A percentile compares a stretch with the other conserved stretches of the same genome.
These are phyloP conservation scores for Sarcophaga variegata DNA, from an alignment of 2,888 invertebrate genomes.

Conservation along the genomic window DNA sequence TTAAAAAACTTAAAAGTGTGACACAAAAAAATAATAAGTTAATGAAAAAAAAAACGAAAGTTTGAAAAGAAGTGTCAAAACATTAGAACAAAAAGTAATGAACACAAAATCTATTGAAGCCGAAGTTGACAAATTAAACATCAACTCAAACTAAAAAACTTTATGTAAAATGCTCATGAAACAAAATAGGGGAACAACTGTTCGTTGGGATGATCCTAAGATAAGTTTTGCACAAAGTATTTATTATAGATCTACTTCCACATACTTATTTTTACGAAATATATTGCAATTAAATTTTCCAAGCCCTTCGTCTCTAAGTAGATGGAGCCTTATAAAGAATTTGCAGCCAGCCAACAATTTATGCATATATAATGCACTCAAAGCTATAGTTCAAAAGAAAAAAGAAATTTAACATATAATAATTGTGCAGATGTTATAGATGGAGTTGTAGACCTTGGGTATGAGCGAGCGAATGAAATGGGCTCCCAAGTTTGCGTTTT, in stretches of 20 bases:
- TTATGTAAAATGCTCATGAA: conserved; percentile 7
- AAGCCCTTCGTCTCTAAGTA: background rate
- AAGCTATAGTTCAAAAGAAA: background rate
- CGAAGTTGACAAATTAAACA: conserved; percentile 8
- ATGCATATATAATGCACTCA: conserved; percentile 20
- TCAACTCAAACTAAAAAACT: background rate
- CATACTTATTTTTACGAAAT: conserved; percentile 11
- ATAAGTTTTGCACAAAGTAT: conserved; percentile 7
- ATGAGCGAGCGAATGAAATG: conserved; percentile 6
- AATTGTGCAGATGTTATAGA: background rate
- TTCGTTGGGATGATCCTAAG: background rate
- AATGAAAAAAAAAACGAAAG: background rate
- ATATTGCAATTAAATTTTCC: conserved; percentile 4
- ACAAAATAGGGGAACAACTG: background rate
- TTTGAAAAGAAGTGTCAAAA: background rate
- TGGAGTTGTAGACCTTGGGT: background rate
- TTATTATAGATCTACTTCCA: conserved; percentile 13
- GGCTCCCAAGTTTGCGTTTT: conserved; percentile 6
- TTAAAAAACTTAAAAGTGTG: conserved; percentile 32
- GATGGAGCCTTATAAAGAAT: conserved; percentile 9
- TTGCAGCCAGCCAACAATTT: conserved; percentile 11
- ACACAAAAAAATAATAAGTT: background rate
- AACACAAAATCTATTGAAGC: background rate
- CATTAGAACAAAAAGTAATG: background rate
- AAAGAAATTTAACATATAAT: background rate